Conservation (phyloP, 2,888 invertebrate genomes). For the Nemotelus pantherinus region DNA sequence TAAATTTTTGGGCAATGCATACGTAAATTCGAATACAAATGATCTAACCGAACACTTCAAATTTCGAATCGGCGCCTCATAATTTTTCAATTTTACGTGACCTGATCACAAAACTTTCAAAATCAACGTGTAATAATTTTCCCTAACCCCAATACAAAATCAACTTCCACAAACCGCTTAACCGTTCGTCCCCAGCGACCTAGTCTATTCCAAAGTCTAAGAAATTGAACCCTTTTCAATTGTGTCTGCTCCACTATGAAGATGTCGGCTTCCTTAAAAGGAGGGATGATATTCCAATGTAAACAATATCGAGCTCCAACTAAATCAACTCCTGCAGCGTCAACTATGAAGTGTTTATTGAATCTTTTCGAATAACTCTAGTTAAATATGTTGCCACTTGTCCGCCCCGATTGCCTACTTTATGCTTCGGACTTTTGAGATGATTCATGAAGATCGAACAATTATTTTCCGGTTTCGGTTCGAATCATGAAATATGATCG, state of each 20-base stretch:
- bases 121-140: no score
- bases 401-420: conserved; percentile 25
- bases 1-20: no score
- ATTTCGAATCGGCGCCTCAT: no score
- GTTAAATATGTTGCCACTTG: conserved; percentile 37
- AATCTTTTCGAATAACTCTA: conserved; percentile 14
- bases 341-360: conserved; percentile 30
- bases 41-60: no score
- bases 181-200: no score
- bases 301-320: conserved; percentile 9
- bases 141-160: no score
- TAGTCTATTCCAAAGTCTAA: no score
- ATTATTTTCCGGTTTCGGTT: not conserved
- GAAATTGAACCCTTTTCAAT: not conserved
- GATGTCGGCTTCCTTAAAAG: conserved; percentile 19
- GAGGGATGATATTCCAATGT: not conserved
- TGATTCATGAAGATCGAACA: not conserved
- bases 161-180: no score
- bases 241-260: not conserved
- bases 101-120: no score
- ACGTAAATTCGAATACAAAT: no score
- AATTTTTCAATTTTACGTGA: no score
- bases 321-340: conserved; percentile 6
- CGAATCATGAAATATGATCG: conserved; percentile 28
- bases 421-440: not conserved